phyloP scores from a whole-genome alignment of 2,113 vertebrate species.

The Leptobrachium leishanense region DNA sequence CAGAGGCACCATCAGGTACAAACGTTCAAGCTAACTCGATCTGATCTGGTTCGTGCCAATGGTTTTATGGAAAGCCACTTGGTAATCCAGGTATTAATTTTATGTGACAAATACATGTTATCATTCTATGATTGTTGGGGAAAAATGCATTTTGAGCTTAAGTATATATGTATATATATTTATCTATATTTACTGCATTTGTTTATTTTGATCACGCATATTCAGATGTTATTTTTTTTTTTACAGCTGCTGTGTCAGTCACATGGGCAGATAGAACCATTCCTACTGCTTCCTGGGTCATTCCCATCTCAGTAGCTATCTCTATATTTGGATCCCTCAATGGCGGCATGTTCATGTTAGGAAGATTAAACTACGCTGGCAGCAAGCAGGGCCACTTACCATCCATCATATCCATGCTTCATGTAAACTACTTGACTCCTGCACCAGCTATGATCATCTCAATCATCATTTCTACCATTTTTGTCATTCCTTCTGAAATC shows the following conservation, averaged over 20 bases:
- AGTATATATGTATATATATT: no score
- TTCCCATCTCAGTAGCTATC: slow-evolving; percentile 64
- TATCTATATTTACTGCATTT: no score
- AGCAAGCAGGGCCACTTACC: slow-evolving; percentile 67
- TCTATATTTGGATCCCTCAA: slow-evolving; percentile 70
- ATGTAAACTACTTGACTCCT: slow-evolving; percentile 59
- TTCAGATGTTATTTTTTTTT: slow-evolving; percentile 14
- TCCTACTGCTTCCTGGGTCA: slow-evolving; percentile 64
- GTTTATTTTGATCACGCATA: no score
- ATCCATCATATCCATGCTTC: slow-evolving; percentile 67
- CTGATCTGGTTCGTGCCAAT: no score
- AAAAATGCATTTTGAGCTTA: no score
- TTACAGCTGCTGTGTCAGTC: slow-evolving; percentile 69
- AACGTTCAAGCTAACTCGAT: no score
- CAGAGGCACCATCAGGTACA: no score
- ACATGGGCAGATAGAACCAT: slow-evolving; percentile 68
- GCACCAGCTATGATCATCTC: slow-evolving; percentile 66
- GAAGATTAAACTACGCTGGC: slow-evolving; percentile 63
- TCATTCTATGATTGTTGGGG: no score
- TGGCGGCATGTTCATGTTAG: slow-evolving; percentile 60
- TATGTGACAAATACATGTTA: no score
- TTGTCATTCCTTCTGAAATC: slow-evolving; percentile 66
- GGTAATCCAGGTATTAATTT: no score
- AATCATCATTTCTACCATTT: slow-evolving; percentile 62
- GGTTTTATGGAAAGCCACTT: no score